phyloP scores from a whole-genome alignment of 2,888 invertebrate species.

The Tigriopus californicus region DNA sequence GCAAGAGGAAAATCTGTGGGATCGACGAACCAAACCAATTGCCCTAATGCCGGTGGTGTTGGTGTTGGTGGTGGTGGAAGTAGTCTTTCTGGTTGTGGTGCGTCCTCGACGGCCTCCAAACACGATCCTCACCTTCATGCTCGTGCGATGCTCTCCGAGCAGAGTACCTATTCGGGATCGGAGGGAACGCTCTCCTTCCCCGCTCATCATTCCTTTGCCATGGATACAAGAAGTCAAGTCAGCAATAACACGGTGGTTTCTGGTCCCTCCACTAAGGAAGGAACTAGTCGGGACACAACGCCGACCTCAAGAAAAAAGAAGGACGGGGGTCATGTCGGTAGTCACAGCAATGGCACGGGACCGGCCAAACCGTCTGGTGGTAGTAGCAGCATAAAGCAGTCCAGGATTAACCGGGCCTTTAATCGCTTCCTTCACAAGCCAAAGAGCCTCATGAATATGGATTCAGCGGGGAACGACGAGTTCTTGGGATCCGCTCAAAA shows the following conservation, averaged over 20 bases:
- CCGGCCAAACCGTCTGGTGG: conserved; percentile 18
- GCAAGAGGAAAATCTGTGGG: neutral
- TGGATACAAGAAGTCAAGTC: too few relatives aligned
- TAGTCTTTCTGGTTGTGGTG: too few relatives aligned
- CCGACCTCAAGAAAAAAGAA: neutral
- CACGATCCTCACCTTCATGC: too few relatives aligned
- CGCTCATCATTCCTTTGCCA: neutral
- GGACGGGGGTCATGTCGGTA: neutral
- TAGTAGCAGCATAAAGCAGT: conserved; percentile 1
- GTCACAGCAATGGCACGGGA: conserved; percentile 18
- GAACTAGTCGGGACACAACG: neutral
- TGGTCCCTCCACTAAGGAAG: neutral
- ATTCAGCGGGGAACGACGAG: neutral
- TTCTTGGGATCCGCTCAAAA: neutral
- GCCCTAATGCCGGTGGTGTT: neutral
- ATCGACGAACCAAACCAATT: neutral
- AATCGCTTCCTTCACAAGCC: conserved; percentile 13
- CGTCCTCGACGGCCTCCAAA: neutral
- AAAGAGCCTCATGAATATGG: neutral
- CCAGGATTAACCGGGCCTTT: conserved; percentile 12
- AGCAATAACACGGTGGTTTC: neutral
- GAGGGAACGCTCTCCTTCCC: neutral
- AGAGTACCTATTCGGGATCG: too few relatives aligned
- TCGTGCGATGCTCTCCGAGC: too few relatives aligned
- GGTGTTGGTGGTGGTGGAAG: neutral